phyloP scores from a whole-genome alignment of 92 coral and sea anemone genomes.

The Umimayanthus kanabou region DNA sequence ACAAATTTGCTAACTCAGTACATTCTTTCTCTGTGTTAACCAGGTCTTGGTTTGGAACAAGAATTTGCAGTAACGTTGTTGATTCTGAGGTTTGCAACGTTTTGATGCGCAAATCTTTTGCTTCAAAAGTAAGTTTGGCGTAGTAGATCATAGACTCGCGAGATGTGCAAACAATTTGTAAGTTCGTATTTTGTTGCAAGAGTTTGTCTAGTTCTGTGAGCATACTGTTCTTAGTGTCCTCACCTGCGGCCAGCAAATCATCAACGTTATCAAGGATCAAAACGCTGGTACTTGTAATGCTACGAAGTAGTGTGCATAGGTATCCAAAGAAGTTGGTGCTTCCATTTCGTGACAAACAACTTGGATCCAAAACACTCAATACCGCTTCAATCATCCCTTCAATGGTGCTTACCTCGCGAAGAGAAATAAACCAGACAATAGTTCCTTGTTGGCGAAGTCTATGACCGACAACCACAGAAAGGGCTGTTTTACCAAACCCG shows the following conservation, averaged over 20 bases:
- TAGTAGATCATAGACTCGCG: slow-evolving; percentile 12
- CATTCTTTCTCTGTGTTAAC: not conserved
- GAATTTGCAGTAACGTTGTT: not conserved
- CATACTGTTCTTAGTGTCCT: not conserved
- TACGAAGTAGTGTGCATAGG: not conserved
- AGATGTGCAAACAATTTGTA: slow-evolving; percentile 12
- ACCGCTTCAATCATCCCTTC: not conserved
- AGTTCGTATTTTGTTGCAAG: not conserved
- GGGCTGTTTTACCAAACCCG: slow-evolving; percentile 31
- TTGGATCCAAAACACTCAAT: not conserved
- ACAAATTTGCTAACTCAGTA: not conserved
- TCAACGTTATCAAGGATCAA: slow-evolving; percentile 17
- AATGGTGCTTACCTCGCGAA: not conserved
- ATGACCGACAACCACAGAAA: slow-evolving; percentile 14
- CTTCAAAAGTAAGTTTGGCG: too few species aligned
- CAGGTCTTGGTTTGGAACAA: not conserved
- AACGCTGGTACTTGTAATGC: not conserved
- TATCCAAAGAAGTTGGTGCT: too few species aligned
- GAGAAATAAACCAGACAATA: slow-evolving; percentile 7
- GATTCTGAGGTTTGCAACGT: not conserved
- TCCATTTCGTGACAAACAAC: not conserved
- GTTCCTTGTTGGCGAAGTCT: not conserved
- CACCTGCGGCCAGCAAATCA: not conserved
- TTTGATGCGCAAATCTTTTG: not conserved
- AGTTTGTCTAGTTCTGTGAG: not conserved